Evolutionary conservation across 2,888 invertebrate genomes (phyloP), one percentile per base, ranked within the genome.

Genomic region (Dynastes tityus): DNA sequence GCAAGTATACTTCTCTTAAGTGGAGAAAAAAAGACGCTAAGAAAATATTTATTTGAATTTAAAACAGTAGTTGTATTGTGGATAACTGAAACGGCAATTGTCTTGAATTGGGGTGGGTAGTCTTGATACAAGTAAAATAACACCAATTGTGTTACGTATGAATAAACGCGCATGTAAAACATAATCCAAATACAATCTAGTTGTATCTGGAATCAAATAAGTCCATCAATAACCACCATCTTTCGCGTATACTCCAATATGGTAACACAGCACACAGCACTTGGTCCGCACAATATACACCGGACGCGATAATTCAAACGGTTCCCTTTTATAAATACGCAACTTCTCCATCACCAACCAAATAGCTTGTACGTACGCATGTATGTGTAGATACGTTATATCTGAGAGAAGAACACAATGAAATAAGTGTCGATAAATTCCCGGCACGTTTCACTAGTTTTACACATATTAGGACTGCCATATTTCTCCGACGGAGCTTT

Each of bases 381-480:
- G 45, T 45, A 45, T 11, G 45, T 45, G 11, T 45, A 45, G 9
- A 11, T 16, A 8, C 55, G 53, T 16, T 5, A 22, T 27, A 58
- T 58, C 55, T 22, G 22, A 58, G 9, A 55, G 58, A 37, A 40
- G 55, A 8, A 37, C 58, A 73, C 32, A 40, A 37, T 37, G 58
- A 58, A 73, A 58, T 73, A 73, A 73, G 73, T 73, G 73, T 55
- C 73, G 73, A 73, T 73, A 73, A 73, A 73, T 73, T 73, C 73
- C 13, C 55, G 73, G 58, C 73, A 73, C 73, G 73, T 73, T 73
- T 73, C 73, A 73, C 73, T 73, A 73, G 73, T 58, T 58, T 73
- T 73, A 73, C 73, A 73, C 73, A 73, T 73, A 73, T 73, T 73
- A 73, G 73, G 73, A 58, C 73, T 73, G 58, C 73, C 61, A 73